Evolutionary conservation across 2,113 vertebrate species (phyloP).

Genomic region (Gobio gobio): DNA sequence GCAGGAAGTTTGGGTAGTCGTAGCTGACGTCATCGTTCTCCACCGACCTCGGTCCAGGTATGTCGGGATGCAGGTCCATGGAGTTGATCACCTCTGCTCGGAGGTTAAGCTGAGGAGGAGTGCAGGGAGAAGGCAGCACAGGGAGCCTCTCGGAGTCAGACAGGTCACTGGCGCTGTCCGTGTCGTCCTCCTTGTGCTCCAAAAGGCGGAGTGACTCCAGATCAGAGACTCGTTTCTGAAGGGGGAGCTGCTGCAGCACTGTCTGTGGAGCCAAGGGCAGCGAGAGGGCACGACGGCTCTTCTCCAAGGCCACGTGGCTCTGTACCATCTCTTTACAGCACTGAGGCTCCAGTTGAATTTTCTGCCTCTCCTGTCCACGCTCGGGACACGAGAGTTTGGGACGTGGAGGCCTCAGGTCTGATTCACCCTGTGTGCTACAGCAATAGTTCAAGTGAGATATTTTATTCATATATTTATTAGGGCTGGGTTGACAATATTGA

Average conservation of each 20-base stretch:
- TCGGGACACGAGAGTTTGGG: slow-evolving; percentile 63
- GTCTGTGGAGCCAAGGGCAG: slow-evolving; percentile 75
- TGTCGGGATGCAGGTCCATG: slow-evolving; percentile 72
- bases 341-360: slow-evolving; percentile 61
- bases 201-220: slow-evolving; percentile 65
- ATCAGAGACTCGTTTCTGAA: slow-evolving; percentile 60
- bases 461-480: not conserved
- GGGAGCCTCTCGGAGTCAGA: slow-evolving; percentile 92
- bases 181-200: slow-evolving; percentile 81
- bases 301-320: slow-evolving; percentile 68
- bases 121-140: slow-evolving; percentile 84
- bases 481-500: not conserved
- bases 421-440: slow-evolving; percentile 70
- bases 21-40: slow-evolving; percentile 66
- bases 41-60: slow-evolving; percentile 68
- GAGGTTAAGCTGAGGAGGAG: slow-evolving; percentile 90
- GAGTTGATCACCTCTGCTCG: slow-evolving; percentile 88
- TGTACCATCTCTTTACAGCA: slow-evolving; percentile 61
- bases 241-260: slow-evolving; percentile 62
- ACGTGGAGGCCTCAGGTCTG: slow-evolving; percentile 63
- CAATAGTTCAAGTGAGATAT: slow-evolving; percentile 30
- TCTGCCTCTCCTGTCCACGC: slow-evolving; percentile 67
- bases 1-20: slow-evolving; percentile 89
- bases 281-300: slow-evolving; percentile 75
- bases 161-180: slow-evolving; percentile 92